Evolutionary conservation across 2,888 invertebrate genomes (phyloP).

Genomic region (Anagyrus pseudococci): DNA sequence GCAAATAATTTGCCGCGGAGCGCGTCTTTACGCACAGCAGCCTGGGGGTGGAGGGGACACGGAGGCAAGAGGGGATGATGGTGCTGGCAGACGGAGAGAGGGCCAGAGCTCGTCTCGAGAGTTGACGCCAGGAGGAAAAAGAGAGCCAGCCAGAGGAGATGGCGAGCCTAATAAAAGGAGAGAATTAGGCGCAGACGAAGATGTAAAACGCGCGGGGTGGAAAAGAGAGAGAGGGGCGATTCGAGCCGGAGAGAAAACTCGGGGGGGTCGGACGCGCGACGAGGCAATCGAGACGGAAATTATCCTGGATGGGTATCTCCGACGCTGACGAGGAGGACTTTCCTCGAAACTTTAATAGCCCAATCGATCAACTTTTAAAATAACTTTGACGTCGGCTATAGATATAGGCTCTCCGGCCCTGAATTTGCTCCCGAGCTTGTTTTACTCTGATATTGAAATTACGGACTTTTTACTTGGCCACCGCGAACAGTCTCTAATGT

Average conservation of each 20-base stretch:
- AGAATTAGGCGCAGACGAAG: slow-evolving; percentile 28
- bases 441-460: no score
- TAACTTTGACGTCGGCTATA: neutral
- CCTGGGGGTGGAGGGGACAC: neutral
- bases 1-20: slow-evolving; percentile 59
- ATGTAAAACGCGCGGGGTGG: slow-evolving; percentile 13
- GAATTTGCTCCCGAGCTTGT: neutral
- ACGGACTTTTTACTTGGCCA: no score
- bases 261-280: slow-evolving; percentile 41
- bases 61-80: no score
- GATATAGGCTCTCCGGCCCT: neutral
- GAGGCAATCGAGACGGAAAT: slow-evolving; percentile 40
- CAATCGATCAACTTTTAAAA: slow-evolving; percentile 23
- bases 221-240: slow-evolving; percentile 38
- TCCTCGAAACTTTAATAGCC: slow-evolving; percentile 27
- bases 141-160: slow-evolving; percentile 39
- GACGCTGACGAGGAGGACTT: neutral
- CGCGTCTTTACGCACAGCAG: slow-evolving; percentile 22
- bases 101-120: slow-evolving; percentile 1
- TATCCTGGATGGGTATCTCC: slow-evolving; percentile 18
- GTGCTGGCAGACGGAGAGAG: no score
- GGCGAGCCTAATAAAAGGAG: slow-evolving; percentile 31
- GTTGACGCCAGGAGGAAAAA: slow-evolving; percentile 34
- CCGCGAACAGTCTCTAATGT: no score
- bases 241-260: slow-evolving; percentile 31